phyloP scores from a whole-genome alignment of 2,113 vertebrate genomes.

The Amblyornis subalaris region DNA sequence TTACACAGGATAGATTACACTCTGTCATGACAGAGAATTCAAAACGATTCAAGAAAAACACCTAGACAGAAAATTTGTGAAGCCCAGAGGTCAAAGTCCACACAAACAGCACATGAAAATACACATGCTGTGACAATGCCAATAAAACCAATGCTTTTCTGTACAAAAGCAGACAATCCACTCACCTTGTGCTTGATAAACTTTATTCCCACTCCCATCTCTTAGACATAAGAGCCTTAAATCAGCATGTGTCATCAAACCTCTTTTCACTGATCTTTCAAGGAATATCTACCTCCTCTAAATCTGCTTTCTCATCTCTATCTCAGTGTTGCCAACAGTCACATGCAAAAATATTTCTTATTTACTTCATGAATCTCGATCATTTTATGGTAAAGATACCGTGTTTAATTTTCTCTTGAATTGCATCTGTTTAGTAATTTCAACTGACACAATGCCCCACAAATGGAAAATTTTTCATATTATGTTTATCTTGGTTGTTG shows the following conservation, averaged over 20 bases:
- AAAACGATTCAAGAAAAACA: background rate
- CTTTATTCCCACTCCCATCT: background rate
- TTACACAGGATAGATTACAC: background rate
- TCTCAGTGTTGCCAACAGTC: background rate
- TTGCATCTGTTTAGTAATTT: background rate
- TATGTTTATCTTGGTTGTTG: background rate
- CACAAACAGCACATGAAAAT: background rate
- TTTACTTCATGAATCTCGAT: background rate
- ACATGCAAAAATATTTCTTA: background rate
- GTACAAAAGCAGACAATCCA: background rate
- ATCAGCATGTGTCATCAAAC: slow-evolving; percentile 3
- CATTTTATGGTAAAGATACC: background rate
- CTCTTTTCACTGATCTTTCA: slow-evolving; percentile 20
- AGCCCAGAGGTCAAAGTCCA: background rate
- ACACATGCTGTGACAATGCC: background rate
- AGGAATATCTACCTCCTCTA: slow-evolving; percentile 43
- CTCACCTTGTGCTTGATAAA: slow-evolving; percentile 19
- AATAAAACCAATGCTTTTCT: background rate
- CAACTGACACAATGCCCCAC: background rate
- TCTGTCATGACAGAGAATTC: background rate
- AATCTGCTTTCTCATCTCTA: slow-evolving; percentile 30
- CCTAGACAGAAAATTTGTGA: background rate
- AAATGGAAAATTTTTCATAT: background rate
- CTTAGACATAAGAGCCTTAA: background rate
- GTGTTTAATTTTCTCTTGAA: background rate